Evolutionary conservation across 1,140 invertebrate genomes (phyloP).

Genomic region (Goniozus legneri): DNA sequence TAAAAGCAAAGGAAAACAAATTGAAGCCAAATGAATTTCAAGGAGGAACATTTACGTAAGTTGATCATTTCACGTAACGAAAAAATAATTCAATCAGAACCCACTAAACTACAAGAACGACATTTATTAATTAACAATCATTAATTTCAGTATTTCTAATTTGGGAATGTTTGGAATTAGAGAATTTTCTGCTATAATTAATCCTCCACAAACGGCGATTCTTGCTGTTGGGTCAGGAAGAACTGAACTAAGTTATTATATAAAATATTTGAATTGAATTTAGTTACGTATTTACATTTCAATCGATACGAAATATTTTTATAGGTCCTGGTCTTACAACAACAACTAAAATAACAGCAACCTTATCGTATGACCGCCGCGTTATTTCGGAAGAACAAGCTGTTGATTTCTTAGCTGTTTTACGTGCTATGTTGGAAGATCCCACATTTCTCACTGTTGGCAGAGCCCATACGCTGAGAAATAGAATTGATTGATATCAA

Average conservation of each 20-base stretch:
- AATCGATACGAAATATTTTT: constrained; percentile 8
- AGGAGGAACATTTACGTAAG: constrained; percentile 67
- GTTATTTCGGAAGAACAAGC: constrained; percentile 66
- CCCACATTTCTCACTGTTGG: constrained; percentile 40
- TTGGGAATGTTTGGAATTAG: constrained; percentile 95
- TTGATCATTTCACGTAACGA: constrained; percentile 1
- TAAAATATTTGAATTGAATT: not conserved
- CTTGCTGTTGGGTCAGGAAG: constrained; percentile 71
- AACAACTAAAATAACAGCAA: constrained; percentile 55
- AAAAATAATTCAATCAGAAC: constrained; percentile 1
- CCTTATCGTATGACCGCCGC: constrained; percentile 67
- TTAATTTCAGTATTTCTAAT: constrained; percentile 79
- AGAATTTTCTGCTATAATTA: constrained; percentile 77
- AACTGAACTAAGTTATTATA: constrained; percentile 38
- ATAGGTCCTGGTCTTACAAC: constrained; percentile 34
- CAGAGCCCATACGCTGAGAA: constrained; percentile 33
- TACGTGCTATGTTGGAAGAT: constrained; percentile 62
- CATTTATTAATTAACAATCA: constrained; percentile 1
- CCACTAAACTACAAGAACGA: too few species aligned
- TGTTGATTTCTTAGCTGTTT: constrained; percentile 62
- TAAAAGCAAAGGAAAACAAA: constrained; percentile 88
- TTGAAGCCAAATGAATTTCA: constrained; percentile 96
- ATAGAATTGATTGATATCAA: constrained; percentile 26
- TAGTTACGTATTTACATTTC: constrained; percentile 1
- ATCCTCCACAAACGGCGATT: constrained; percentile 56